Conservation (phyloP, 2,113 vertebrate species). For the Ophthalmolycus amberensis region DNA sequence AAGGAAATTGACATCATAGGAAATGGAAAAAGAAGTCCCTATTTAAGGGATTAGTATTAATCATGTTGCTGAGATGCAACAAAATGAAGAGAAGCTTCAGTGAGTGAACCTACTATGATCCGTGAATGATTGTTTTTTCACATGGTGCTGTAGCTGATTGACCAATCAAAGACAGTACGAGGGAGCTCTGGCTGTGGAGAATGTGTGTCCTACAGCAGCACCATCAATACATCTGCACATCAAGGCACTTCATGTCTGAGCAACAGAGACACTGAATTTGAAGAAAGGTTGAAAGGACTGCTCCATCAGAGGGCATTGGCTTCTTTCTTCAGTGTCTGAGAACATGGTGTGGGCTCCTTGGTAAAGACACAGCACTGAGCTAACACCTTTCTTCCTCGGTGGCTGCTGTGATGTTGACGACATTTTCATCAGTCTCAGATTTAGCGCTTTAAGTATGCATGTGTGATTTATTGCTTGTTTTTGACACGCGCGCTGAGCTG, state of each 20-base stretch:
- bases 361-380: constrained; percentile 10
- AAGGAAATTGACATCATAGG: constrained; percentile 12
- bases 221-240: constrained; percentile 24
- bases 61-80: constrained; percentile 9
- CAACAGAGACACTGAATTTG: constrained; percentile 5
- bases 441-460: not conserved
- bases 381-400: constrained; percentile 11
- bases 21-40: not conserved
- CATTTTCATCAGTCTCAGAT: constrained; percentile 12
- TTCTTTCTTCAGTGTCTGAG: not conserved
- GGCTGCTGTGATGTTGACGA: constrained; percentile 14
- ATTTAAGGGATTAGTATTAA: constrained; percentile 13
- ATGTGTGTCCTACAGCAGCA: constrained; percentile 20
- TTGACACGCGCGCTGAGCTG: constrained; percentile 2
- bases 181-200: constrained; percentile 9
- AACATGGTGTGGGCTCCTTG: not conserved
- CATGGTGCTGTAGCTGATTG: not conserved
- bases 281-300: constrained; percentile 26
- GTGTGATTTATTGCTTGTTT: constrained; percentile 17
- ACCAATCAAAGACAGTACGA: constrained; percentile 31
- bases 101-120: constrained; percentile 22
- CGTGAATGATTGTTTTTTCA: constrained; percentile 1
- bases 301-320: not conserved
- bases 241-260: constrained; percentile 21
- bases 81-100: not conserved